These are phyloP conservation scores for Dascillus cervinus DNA, from an alignment of 2,888 invertebrate genomes.

Conservation along the genomic window DNA sequence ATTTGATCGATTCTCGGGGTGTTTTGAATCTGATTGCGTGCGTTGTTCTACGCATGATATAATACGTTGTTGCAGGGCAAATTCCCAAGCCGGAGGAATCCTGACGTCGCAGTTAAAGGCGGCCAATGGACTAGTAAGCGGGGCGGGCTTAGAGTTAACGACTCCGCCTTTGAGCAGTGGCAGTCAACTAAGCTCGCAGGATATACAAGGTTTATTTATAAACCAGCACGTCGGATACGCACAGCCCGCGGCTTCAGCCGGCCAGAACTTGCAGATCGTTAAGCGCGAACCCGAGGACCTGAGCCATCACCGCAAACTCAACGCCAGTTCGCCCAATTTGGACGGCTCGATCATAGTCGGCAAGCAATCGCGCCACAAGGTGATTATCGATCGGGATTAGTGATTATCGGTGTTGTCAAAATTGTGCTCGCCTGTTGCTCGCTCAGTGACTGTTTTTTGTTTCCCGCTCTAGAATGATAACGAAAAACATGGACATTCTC, in stretches of 20 bases:
- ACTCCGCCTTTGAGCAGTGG: constrained; percentile 41
- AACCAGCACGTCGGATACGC: constrained; percentile 56
- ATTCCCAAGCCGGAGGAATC: constrained; percentile 45
- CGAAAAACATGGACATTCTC: constrained; percentile 10
- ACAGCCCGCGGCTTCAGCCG: constrained; percentile 42
- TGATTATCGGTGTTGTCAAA: constrained; percentile 11
- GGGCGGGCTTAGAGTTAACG: constrained; percentile 52
- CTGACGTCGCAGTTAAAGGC: constrained; percentile 62
- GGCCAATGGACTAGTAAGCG: constrained; percentile 62
- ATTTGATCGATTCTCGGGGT: too few species aligned
- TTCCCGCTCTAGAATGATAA: constrained; percentile 12
- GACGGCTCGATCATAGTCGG: constrained; percentile 52
- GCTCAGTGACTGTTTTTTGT: constrained; percentile 9
- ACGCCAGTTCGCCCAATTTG: constrained; percentile 49
- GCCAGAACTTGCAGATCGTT: constrained; percentile 48
- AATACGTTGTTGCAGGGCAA: constrained; percentile 43
- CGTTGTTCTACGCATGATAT: background rate
- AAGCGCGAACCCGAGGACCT: constrained; percentile 79
- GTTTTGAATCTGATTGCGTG: too few species aligned
- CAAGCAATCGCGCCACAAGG: constrained; percentile 51
- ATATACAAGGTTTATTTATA: constrained; percentile 48
- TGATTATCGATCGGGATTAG: constrained; percentile 32
- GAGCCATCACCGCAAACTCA: constrained; percentile 59
- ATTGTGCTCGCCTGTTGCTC: constrained; percentile 19
- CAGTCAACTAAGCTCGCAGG: constrained; percentile 55